Evolutionary conservation across 2,113 vertebrate species (phyloP).

Genomic region (Lamprologus tigripictilis): DNA sequence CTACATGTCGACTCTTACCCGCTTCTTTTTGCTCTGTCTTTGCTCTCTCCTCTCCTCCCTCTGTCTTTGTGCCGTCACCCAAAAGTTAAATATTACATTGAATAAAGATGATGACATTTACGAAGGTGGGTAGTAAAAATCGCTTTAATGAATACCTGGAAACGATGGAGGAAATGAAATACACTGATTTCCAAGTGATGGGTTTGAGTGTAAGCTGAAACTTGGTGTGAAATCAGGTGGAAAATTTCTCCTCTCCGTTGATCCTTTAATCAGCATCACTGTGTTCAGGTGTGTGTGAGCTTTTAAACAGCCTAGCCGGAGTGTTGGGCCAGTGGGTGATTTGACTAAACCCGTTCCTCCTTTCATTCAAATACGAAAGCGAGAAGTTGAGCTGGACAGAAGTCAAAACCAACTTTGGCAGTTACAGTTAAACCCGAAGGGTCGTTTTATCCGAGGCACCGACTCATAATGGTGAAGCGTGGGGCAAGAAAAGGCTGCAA

Average conservation of each 20-base stretch:
- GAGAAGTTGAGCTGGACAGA: not conserved
- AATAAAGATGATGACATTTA: not conserved
- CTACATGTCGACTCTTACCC: not conserved
- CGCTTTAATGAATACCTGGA: not conserved
- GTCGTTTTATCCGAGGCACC: not conserved
- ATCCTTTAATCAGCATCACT: not conserved
- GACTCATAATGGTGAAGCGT: not conserved
- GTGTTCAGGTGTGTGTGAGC: not conserved
- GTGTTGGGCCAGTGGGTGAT: not conserved
- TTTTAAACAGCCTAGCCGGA: not conserved
- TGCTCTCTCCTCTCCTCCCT: not conserved
- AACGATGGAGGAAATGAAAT: not conserved
- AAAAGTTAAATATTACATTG: not conserved
- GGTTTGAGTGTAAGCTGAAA: not conserved
- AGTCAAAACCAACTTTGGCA: not conserved
- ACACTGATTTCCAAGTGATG: not conserved
- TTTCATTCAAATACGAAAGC: not conserved
- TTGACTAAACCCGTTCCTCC: not conserved
- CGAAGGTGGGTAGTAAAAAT: not conserved
- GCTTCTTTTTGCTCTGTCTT: not conserved
- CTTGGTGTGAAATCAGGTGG: not conserved
- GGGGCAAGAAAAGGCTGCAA: not conserved
- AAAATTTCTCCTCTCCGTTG: accelerated
- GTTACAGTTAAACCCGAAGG: not conserved
- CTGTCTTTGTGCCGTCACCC: not conserved